Evolutionary conservation across 2,113 vertebrate genomes (phyloP).

Genomic region (Paralichthys olivaceus): DNA sequence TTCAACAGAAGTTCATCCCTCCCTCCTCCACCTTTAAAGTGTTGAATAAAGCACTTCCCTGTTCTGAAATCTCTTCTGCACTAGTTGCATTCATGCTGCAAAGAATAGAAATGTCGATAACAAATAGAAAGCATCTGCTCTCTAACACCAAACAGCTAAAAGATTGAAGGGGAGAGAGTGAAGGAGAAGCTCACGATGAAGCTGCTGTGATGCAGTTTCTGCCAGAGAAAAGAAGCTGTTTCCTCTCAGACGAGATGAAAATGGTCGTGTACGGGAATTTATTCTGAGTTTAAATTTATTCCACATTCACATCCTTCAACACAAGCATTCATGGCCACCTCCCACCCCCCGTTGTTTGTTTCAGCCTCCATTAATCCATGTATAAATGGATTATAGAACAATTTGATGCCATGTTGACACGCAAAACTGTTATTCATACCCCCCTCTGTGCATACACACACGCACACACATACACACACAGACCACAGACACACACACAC

Average conservation of each 20-base stretch:
- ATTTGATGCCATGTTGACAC: constrained; percentile 33
- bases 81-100: not conserved
- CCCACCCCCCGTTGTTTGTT: not conserved
- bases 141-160: not conserved
- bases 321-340: not conserved
- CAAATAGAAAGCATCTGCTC: not conserved
- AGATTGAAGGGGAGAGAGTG: too few relatives aligned
- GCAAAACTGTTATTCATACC: not conserved
- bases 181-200: not conserved
- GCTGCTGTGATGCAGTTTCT: constrained; percentile 1
- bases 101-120: not conserved
- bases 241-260: too few relatives aligned
- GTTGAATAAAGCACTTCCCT: too few relatives aligned
- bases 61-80: constrained; percentile 1
- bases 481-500: not conserved
- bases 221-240: too few relatives aligned
- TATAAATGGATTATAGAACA: constrained; percentile 44
- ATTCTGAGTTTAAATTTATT: constrained; percentile 15
- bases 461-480: constrained; percentile 5
- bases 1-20: not conserved
- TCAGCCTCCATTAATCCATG: constrained; percentile 13
- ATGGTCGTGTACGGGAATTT: not conserved
- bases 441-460: not conserved
- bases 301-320: constrained; percentile 15
- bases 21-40: too few relatives aligned